Evolutionary conservation across 2,888 invertebrate genomes (phyloP), one percentile per base, ranked within the genome.

Genomic region (Argyresthia albistria): DNA sequence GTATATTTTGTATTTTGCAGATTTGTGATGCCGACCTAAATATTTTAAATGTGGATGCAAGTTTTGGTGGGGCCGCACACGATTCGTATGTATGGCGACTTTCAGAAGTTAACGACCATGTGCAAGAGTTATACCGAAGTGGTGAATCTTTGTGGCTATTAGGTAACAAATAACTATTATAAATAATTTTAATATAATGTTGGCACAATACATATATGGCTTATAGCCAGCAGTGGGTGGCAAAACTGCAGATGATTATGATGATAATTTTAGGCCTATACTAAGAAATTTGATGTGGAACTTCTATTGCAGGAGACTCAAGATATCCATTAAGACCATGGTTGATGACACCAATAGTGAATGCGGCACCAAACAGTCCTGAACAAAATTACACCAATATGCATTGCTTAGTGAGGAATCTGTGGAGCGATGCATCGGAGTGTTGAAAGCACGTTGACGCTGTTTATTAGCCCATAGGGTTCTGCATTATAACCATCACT

Each of bases 361-460:
- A 51, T n/a, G 45, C 51, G 11, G 39, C 45, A 10, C 15, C 15
- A 8, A 43, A 47, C 8, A 35, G 42, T 7, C 51, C 51, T 8
- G 54, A 54, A 48, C 35, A 42, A 1, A 51, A 47, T 10, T 54
- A 50, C 43, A 51, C 49, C 12, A 43, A 48, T 35, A 3, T 42
- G 4, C 51, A 51, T 10, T 43, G 51, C 15, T 36, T 42, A 8
- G 53, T 50, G 8, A 39, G 53, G 10, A 54, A 37, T 14, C 35
- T 14, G 54, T 54, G 25, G 51, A 54, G 25, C 36, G 50, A 3
- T 48, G 46, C 50, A 46, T 53, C 10, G 50, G 51, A 39, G 48
- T 51, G n/a, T 14, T 54, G 16, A 51, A 54, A 14, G 36, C 54
- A 10, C 54, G 51, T 15, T 54, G 51, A 35, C 46, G 54, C 35